Evolutionary conservation across 2,797 vertebrate species (phyloP).

Genomic region (Poeciliopsis infans): DNA sequence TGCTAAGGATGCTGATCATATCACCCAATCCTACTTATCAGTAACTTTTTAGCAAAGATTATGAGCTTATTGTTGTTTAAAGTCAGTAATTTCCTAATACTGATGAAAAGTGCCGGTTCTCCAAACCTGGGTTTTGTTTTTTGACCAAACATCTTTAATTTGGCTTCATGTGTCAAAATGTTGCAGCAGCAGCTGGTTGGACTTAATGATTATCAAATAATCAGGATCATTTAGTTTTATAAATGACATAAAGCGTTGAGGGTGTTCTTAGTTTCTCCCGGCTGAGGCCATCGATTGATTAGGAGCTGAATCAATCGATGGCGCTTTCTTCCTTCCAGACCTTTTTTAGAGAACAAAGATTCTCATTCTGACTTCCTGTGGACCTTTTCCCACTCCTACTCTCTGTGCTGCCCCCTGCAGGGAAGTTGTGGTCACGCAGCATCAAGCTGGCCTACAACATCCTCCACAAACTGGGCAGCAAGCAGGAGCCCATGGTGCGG

Average conservation of each 20-base stretch:
- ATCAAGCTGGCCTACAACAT: constrained; percentile 99
- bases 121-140: background rate
- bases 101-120: background rate
- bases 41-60: too few relatives aligned
- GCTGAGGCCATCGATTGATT: background rate
- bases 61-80: too few relatives aligned
- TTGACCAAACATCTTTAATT: background rate
- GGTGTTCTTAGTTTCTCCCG: background rate
- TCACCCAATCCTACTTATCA: too few relatives aligned
- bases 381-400: constrained; percentile 27
- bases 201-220: background rate
- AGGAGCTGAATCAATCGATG: background rate
- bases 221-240: background rate
- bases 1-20: too few relatives aligned
- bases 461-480: constrained; percentile 98
- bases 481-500: constrained; percentile 97
- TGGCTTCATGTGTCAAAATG: background rate
- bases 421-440: constrained; percentile 98
- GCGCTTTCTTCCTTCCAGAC: background rate
- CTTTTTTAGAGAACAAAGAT: background rate
- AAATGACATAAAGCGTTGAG: too few relatives aligned
- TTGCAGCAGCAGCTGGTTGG: background rate
- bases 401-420: constrained; percentile 71
- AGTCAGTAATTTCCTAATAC: too few relatives aligned
- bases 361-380: constrained; percentile 1